A percentile compares a stretch with the other conserved stretches of the same genome.
These are phyloP conservation scores for Leptopilina myrica DNA, from an alignment of 2,888 invertebrate genomes.

Conservation along the genomic window DNA sequence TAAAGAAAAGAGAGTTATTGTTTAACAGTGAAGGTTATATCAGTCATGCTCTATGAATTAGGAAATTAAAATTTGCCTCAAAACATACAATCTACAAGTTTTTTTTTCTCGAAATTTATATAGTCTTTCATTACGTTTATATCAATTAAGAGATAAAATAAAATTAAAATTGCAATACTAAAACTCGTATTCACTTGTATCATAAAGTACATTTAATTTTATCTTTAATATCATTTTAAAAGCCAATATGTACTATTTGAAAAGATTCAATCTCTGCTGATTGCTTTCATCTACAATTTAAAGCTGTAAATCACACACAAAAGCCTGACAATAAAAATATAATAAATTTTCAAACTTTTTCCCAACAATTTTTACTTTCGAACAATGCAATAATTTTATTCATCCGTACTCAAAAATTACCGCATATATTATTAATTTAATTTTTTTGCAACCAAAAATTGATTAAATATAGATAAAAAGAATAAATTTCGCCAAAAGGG, in stretches of 20 bases:
- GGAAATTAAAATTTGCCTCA: neutral
- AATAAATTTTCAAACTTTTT: neutral
- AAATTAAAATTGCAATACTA: neutral
- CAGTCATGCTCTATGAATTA: constrained; percentile 1
- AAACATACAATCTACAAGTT: neutral
- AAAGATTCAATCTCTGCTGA: neutral
- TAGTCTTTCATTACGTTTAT: neutral
- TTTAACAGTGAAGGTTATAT: neutral
- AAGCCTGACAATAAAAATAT: neutral
- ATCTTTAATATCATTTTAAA: neutral
- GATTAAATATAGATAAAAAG: no score
- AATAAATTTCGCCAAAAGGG: no score
- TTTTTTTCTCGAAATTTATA: neutral
- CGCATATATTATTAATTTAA: no score
- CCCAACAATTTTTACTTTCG: neutral
- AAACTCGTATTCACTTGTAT: neutral
- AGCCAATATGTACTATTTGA: neutral
- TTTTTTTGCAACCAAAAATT: no score
- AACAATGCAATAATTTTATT: neutral
- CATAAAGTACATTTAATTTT: neutral
- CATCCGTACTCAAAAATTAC: no score
- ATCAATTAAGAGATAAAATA: neutral
- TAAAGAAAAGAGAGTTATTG: neutral
- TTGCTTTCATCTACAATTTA: neutral
- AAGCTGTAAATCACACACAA: neutral